Base-by-base conservation (phyloP, 2,888 invertebrate genomes). In the Chymomyza caudatula region DNA sequence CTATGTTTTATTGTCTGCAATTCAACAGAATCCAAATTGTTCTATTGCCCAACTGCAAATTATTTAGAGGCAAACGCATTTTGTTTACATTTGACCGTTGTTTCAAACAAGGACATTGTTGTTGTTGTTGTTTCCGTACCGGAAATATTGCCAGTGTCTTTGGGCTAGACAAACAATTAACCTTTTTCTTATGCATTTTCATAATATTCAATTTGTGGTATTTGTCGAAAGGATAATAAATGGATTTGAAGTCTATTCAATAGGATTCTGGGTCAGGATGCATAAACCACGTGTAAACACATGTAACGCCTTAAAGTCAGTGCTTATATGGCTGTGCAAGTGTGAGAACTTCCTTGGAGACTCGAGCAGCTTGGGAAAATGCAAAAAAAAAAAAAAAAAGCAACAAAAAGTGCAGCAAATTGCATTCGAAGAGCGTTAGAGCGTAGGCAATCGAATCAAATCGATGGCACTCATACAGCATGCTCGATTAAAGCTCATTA, bases 341-440 rank as follows among this genome's bases (percentile, higher is more conserved):
- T 55, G 42, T 52, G 52, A 52, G 22, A 19, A 22, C 19, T 20
- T 22, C 0, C 20, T 22, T 22, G n/a, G n/a, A n/a, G n/a, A n/a
- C n/a, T n/a, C n/a, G 8, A 13, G 51, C 19, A 51, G 51, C 51
- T 51, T 51, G 51, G 51, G 51, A 51, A 51, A 19, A 20, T 13
- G 13, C 20, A 11, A 54, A 54, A 15, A 22, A 3, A 19, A 20
- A 25, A 23, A 54, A 11, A 54, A 54, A 15, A 22, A 3, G 23
- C 15, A 25, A 22, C 13, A n/a, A n/a, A 5, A 20, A 54, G 11
- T n/a, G 54, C 23, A 49, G 11, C n/a, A 49, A 43, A 37, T 23
- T 84, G 78, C 74, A 79, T 82, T 85, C 68, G 78, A 67, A 71
- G 76, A 77, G 79, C 79, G 85, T 87, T 83, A 86, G 86, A 87